Evolutionary conservation across 2,113 vertebrate genomes (phyloP).

Genomic region (Sinocyclocheilus rhinocerous): DNA sequence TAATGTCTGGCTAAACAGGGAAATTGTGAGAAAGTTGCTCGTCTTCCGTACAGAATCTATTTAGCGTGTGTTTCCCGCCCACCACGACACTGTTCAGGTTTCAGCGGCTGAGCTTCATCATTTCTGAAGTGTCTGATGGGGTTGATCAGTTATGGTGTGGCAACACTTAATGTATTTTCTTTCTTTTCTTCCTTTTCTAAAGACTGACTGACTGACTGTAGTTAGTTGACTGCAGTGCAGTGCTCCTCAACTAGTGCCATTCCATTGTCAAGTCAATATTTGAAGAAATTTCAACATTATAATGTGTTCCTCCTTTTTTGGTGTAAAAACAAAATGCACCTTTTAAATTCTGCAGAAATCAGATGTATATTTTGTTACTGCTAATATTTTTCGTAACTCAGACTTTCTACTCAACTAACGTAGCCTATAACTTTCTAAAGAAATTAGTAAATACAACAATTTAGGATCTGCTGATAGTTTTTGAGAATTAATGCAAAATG

Average conservation of each 20-base stretch:
- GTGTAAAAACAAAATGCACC: neutral
- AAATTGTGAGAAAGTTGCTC: neutral
- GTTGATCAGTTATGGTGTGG: neutral
- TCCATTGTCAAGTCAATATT: conserved; percentile 11
- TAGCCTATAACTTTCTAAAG: neutral
- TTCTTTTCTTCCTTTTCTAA: neutral
- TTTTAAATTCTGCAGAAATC: neutral
- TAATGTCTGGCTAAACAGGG: neutral
- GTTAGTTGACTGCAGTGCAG: neutral
- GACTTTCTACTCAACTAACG: neutral
- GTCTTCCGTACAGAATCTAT: neutral
- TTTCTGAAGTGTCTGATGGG: neutral
- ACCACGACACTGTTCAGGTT: neutral
- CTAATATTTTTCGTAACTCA: neutral
- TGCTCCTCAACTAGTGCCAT: neutral
- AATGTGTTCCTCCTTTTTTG: neutral
- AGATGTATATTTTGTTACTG: no score
- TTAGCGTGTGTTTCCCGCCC: conserved; percentile 24
- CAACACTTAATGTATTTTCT: neutral
- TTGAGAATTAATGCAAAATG: neutral
- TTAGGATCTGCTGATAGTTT: neutral
- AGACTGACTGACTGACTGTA: neutral
- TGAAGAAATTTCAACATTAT: neutral
- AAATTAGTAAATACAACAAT: neutral
- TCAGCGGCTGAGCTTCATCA: neutral